These are phyloP conservation scores for Catharus bicknelli DNA, from an alignment of 2,113 vertebrate genomes.

Conservation along the genomic window DNA sequence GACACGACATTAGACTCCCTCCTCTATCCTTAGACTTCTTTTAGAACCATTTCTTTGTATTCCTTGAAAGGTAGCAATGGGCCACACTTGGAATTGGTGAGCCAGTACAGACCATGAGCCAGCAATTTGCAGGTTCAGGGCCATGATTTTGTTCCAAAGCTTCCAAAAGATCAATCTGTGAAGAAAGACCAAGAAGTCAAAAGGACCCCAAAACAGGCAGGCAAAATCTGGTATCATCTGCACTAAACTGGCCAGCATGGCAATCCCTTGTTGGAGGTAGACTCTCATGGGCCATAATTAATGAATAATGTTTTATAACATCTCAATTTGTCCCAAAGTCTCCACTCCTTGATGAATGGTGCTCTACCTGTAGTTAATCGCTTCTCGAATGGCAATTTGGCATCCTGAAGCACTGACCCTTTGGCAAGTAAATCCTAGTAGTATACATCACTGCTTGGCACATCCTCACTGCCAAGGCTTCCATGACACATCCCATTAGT, in stretches of 20 bases:
- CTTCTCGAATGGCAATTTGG: neutral
- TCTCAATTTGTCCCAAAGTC: neutral
- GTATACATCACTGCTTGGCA: neutral
- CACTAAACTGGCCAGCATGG: neutral
- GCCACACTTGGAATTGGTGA: neutral
- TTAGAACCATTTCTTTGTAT: neutral
- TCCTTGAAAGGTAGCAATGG: neutral
- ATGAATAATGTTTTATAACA: neutral
- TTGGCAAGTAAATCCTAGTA: neutral
- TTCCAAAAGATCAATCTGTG: neutral
- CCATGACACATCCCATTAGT: neutral
- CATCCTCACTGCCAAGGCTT: neutral
- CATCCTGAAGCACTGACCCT: neutral
- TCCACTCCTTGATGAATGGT: neutral
- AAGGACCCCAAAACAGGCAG: neutral
- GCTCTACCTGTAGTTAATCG: neutral
- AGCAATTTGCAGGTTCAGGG: neutral
- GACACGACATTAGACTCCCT: no score
- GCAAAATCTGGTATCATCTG: neutral
- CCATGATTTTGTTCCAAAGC: neutral
- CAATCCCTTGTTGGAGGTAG: neutral
- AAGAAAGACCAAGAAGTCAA: neutral
- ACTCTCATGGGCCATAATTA: neutral
- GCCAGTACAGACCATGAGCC: neutral
- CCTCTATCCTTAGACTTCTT: neutral